Percentiles rank a stretch among this genome's conserved stretches.
Evolutionary conservation across 2,797 vertebrate species (phyloP).

Genomic region (Erethizon dorsatum): DNA sequence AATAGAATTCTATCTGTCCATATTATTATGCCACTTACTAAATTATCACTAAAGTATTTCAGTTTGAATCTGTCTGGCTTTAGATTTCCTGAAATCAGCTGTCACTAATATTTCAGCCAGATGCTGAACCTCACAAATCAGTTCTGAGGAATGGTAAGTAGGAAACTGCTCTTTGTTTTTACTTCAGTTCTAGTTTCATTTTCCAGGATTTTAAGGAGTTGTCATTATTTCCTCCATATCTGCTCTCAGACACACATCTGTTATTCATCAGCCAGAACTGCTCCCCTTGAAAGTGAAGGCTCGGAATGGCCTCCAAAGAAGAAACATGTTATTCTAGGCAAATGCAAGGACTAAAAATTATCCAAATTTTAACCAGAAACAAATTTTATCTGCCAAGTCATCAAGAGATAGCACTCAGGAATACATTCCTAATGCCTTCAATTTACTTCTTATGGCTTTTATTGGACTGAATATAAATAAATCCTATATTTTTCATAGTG

Average conservation of each 20-base stretch:
- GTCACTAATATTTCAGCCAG: not conserved
- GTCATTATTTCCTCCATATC: constrained; percentile 53
- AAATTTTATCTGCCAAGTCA: not conserved
- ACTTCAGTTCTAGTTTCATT: constrained; percentile 40
- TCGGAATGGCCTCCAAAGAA: constrained; percentile 1
- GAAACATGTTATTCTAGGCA: not conserved
- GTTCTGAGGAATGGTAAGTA: constrained; percentile 35
- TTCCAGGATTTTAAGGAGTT: constrained; percentile 43
- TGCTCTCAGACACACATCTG: constrained; percentile 52
- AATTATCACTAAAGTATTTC: not conserved
- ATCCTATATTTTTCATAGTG: not conserved
- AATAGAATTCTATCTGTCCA: not conserved
- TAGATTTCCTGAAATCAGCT: constrained; percentile 63
- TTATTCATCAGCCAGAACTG: constrained; percentile 54
- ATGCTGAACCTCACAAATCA: not conserved
- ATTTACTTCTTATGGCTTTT: not conserved
- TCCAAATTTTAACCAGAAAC: constrained; percentile 3
- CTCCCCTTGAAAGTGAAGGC: not conserved
- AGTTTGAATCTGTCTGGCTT: not conserved
- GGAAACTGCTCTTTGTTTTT: constrained; percentile 62
- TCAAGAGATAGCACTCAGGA: not conserved
- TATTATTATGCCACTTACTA: not conserved
- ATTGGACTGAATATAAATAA: constrained; percentile 18
- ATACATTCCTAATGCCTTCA: not conserved
- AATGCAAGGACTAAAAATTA: not conserved